Evolutionary conservation across 2,113 vertebrate species (phyloP), one percentile per base, ranked within the genome.

Genomic region (Protobothrops mucrosquamatus): DNA sequence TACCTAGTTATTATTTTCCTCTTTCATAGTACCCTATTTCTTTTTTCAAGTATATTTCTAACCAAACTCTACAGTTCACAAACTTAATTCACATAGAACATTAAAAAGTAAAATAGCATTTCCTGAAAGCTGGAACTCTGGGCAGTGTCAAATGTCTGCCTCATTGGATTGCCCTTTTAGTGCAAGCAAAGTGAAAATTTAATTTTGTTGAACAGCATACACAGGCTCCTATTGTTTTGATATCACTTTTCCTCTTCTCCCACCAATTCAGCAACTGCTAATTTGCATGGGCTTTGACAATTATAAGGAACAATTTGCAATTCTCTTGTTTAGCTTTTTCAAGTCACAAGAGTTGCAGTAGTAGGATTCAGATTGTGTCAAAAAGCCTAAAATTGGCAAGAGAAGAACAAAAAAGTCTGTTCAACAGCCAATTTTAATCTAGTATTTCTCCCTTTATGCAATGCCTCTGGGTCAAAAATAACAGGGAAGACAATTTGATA

Each of bases 101-200:
- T 69, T 94, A 95, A 87, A 95, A 95, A 94, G 64, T 56, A 92
- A 91, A 92, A 87, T 87, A 87, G 48, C 26, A 92, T 59, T 92
- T 74, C 56, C 87, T 61, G 11, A 61, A 91, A 94, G 7, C 34
- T 93, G 88, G 61, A 95, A 91, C 95, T 93, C 92, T 94, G 94
- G 94, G 0, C 57, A 87, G 23, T 56, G 18, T 10, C 10, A 48
- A 56, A 51, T 85, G 24, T 55, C 26, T 46, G 23, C 34, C 22
- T 23, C 4, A 39, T 46, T 54, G 24, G 14, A 74, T 20, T 88
- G 26, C 43, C 12, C 48, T 88, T 92, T 74, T 5, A 74, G n/a
- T 39, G 69, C 34, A 74, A 74, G 6, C 64, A 39, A 81, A 81
- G 15, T 39, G 69, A 39, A 81, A 20, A 81, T 74, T 91, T 34